These are phyloP conservation scores for Microchirus variegatus DNA, from an alignment of 2,797 vertebrate species.

Conservation along the genomic window DNA sequence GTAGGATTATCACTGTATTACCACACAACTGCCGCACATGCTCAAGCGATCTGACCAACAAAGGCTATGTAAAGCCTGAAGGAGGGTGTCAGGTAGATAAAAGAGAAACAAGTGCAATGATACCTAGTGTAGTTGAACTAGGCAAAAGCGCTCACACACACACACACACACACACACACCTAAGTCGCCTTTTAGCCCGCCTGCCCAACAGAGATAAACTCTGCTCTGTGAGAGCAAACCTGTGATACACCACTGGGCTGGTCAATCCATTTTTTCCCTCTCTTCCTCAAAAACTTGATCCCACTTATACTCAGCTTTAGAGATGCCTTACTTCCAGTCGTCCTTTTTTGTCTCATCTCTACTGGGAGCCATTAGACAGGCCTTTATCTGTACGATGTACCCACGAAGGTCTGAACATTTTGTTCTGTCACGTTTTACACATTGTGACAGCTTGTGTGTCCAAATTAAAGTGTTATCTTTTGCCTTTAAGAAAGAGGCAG, in stretches of 20 bases:
- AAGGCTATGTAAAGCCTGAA: constrained; percentile 42
- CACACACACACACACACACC: neutral
- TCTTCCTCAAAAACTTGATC: neutral
- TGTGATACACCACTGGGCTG: neutral
- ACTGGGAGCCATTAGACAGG: too few relatives aligned
- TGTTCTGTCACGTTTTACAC: neutral
- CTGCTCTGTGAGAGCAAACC: too few relatives aligned
- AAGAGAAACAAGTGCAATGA: constrained; percentile 16
- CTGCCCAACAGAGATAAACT: too few relatives aligned
- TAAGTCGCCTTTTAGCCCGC: too few relatives aligned
- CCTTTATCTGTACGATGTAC: too few relatives aligned
- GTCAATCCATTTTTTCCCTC: neutral
- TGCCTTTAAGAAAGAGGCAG: neutral
- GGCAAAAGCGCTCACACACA: constrained; percentile 7
- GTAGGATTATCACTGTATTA: constrained; percentile 17
- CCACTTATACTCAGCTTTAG: neutral
- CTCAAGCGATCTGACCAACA: constrained; percentile 47
- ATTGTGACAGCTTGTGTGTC: neutral
- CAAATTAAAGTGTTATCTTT: neutral
- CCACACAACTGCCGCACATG: constrained; percentile 49
- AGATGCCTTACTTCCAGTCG: neutral
- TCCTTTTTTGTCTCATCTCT: neutral
- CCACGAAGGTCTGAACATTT: neutral
- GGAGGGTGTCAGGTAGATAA: constrained; percentile 55
- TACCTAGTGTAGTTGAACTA: constrained; percentile 32